Percentiles rank a stretch among this genome's conserved stretches.
Conservation (phyloP, 2,888 invertebrate genomes). For the Metopia argyrocephala region DNA sequence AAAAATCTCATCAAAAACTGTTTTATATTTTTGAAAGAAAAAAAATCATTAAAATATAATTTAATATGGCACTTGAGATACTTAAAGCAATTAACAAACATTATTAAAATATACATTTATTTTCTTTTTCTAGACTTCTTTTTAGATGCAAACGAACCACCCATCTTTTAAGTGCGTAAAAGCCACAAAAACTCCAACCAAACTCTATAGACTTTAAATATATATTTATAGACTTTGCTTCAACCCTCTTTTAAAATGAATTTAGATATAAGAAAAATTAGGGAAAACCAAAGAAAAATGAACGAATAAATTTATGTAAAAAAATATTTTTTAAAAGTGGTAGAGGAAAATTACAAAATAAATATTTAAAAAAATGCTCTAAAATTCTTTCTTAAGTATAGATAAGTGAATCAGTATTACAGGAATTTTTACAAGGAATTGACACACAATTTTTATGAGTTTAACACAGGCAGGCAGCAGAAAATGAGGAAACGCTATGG, state of each 20-base stretch:
- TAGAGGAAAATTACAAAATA: not conserved
- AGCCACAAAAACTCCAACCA: not conserved
- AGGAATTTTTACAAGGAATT: not conserved
- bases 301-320: not conserved
- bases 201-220: too few species aligned
- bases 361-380: conserved; percentile 8
- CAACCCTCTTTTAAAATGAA: not conserved
- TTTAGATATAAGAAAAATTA: not conserved
- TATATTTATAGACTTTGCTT: too few species aligned
- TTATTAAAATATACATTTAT: conserved; percentile 21
- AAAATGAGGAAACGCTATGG: not conserved
- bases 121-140: not conserved
- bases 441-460: not conserved
- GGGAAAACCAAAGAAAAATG: too few species aligned
- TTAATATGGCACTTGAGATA: conserved; percentile 40
- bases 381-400: not conserved
- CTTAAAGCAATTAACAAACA: conserved; percentile 40
- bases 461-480: not conserved
- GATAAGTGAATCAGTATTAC: not conserved
- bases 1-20: conserved; percentile 24
- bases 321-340: not conserved
- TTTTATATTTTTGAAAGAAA: not conserved
- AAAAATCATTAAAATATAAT: conserved; percentile 35
- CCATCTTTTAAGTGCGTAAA: conserved; percentile 14
- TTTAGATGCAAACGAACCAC: not conserved